Evolutionary conservation across 2,797 vertebrate genomes (phyloP).

Genomic region (Sebastes taczanowskii): DNA sequence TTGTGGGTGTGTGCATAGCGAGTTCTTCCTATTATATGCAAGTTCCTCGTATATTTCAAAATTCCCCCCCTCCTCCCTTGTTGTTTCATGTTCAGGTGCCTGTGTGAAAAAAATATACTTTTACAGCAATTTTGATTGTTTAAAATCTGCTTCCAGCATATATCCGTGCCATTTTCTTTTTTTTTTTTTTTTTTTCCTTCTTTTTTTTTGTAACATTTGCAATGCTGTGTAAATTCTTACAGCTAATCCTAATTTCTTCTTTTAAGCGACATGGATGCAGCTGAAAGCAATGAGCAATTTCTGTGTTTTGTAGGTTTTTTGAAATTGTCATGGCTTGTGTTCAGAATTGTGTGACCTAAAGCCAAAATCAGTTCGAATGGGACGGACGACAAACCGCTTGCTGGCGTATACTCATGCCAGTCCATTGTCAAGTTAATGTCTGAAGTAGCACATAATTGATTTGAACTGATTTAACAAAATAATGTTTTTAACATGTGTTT

Average conservation of each 20-base stretch:
- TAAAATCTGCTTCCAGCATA: constrained; percentile 73
- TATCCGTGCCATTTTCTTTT: constrained; percentile 74
- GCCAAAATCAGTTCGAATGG: constrained; percentile 63
- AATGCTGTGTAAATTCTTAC: constrained; percentile 52
- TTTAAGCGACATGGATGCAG: constrained; percentile 39
- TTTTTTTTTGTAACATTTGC: constrained; percentile 52
- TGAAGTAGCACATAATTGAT: constrained; percentile 71
- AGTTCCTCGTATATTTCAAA: constrained; percentile 61
- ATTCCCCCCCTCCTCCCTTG: neutral
- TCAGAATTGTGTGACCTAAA: constrained; percentile 54
- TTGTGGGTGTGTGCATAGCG: constrained; percentile 45
- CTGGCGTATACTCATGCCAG: constrained; percentile 50
- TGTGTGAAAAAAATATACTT: constrained; percentile 63
- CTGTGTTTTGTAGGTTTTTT: constrained; percentile 27
- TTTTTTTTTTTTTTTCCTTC: constrained; percentile 2
- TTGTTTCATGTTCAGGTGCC: constrained; percentile 76
- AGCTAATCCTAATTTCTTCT: constrained; percentile 47
- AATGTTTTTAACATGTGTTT: constrained; percentile 66
- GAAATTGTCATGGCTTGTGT: constrained; percentile 52
- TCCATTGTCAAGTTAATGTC: constrained; percentile 53
- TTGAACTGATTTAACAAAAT: constrained; percentile 70
- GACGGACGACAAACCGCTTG: constrained; percentile 33
- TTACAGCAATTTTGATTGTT: constrained; percentile 76
- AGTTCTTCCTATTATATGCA: constrained; percentile 80
- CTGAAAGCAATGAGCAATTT: constrained; percentile 47